A percentile compares a stretch with the other conserved stretches of the same genome.
phyloP scores from a whole-genome alignment of 2,113 vertebrate species.

The Ciconia stormi region DNA sequence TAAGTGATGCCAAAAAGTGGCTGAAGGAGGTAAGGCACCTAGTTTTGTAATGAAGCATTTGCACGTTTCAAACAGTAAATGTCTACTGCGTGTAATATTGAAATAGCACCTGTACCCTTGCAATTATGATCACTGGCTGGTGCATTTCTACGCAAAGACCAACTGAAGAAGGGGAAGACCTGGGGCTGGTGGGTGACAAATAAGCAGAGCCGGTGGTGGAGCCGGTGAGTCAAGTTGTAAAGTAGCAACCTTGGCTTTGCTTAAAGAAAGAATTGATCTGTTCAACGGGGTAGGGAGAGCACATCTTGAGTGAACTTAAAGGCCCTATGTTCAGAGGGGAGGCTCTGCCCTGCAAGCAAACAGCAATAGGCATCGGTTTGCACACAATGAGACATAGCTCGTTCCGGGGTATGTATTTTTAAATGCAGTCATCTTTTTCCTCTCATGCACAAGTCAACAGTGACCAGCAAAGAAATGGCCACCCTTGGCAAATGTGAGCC shows the following conservation, averaged over 20 bases:
- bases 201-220: not conserved
- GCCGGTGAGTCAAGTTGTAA: fast-evolving
- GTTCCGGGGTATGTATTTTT: fast-evolving
- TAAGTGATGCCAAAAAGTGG: not conserved
- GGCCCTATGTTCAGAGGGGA: not conserved
- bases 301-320: not conserved
- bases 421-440: not conserved
- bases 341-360: not conserved
- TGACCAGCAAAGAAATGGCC: not conserved
- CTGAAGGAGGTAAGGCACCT: not conserved
- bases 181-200: not conserved
- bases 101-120: not conserved
- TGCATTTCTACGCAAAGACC: not conserved
- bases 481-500: not conserved
- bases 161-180: not conserved
- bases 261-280: not conserved
- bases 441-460: not conserved
- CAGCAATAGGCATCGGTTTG: not conserved
- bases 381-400: fast-evolving
- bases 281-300: fast-evolving
- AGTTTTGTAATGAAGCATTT: not conserved
- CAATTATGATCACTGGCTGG: not conserved
- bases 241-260: not conserved
- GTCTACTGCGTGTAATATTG: not conserved
- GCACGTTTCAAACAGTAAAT: not conserved